Evolutionary conservation across 1,140 invertebrate genomes (phyloP).

Genomic region (Heliconius melpomene): DNA sequence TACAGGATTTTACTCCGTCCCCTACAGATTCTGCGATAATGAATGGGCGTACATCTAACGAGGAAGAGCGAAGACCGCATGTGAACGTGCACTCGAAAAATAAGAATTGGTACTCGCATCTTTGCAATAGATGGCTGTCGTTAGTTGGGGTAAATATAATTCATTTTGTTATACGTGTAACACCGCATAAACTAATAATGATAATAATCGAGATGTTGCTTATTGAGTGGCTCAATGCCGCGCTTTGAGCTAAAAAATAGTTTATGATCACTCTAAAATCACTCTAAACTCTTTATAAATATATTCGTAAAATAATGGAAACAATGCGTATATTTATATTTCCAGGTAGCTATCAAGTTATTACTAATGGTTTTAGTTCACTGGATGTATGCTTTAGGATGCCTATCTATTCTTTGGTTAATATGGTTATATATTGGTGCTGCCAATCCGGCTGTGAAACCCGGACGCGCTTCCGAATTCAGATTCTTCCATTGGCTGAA

Average conservation of each 20-base stretch:
- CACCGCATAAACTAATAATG: too few species aligned
- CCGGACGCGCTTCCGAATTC: slow-evolving; percentile 94
- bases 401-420: slow-evolving; percentile 89
- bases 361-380: slow-evolving; percentile 96
- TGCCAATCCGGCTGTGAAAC: slow-evolving; percentile 96
- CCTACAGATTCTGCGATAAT: slow-evolving; percentile 71
- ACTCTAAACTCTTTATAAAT: too few species aligned
- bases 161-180: background rate
- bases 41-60: slow-evolving; percentile 65
- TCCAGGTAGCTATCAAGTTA: slow-evolving; percentile 92
- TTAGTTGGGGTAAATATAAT: slow-evolving; percentile 88
- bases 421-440: slow-evolving; percentile 97
- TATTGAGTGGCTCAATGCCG: too few species aligned
- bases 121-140: slow-evolving; percentile 96
- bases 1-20: slow-evolving; percentile 75
- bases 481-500: slow-evolving; percentile 92
- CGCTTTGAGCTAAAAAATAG: too few species aligned
- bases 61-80: slow-evolving; percentile 76
- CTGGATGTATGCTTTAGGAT: slow-evolving; percentile 94
- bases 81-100: slow-evolving; percentile 92
- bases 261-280: too few species aligned
- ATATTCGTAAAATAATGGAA: background rate
- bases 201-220: too few species aligned
- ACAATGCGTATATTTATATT: slow-evolving; percentile 18
- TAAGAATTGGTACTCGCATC: slow-evolving; percentile 95